A percentile compares a stretch with the other conserved stretches of the same genome.
phyloP scores from a whole-genome alignment of 2,113 vertebrate genomes.

The Platycercus adscitus region DNA sequence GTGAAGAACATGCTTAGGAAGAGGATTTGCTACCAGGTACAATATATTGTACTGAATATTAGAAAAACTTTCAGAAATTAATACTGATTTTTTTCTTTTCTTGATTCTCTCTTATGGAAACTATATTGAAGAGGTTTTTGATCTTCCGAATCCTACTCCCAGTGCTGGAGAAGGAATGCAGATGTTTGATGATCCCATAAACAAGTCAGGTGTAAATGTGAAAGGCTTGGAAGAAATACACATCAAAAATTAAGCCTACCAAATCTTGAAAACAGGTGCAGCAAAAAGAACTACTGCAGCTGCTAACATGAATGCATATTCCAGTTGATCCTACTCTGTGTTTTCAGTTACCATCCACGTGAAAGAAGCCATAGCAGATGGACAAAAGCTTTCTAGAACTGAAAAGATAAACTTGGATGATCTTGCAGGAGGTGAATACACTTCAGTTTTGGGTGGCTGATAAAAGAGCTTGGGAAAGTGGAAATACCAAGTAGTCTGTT shows the following conservation, averaged over 20 bases:
- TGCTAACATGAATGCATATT: conserved; percentile 87
- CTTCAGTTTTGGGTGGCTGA: conserved; percentile 83
- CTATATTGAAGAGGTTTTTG: conserved; percentile 88
- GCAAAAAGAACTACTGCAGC: conserved; percentile 86
- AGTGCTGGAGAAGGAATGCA: conserved; percentile 84
- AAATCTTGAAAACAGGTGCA: conserved; percentile 84
- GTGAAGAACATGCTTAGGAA: conserved; percentile 86
- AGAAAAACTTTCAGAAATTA: conserved; percentile 83
- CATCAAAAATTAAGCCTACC: conserved; percentile 88
- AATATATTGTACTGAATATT: conserved; percentile 87
- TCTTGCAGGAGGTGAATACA: conserved; percentile 87
- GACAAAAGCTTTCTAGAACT: conserved; percentile 89
- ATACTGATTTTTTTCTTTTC: conserved; percentile 78
- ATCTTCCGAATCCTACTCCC: conserved; percentile 81
- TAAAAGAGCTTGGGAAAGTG: conserved; percentile 87
- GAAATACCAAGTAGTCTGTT: conserved; percentile 90
- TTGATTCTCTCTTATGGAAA: conserved; percentile 86
- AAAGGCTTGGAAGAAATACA: conserved; percentile 89
- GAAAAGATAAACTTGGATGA: conserved; percentile 89
- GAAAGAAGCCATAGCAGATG: conserved; percentile 85
- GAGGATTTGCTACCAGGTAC: conserved; percentile 88
- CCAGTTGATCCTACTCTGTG: conserved; percentile 86
- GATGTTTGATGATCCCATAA: conserved; percentile 86
- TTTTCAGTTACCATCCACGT: conserved; percentile 86
- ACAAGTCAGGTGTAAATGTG: conserved; percentile 87